Evolutionary conservation across 1,140 invertebrate species (phyloP), one percentile per base, ranked within the genome.

Genomic region (Trichomalopsis sarcophagae): DNA sequence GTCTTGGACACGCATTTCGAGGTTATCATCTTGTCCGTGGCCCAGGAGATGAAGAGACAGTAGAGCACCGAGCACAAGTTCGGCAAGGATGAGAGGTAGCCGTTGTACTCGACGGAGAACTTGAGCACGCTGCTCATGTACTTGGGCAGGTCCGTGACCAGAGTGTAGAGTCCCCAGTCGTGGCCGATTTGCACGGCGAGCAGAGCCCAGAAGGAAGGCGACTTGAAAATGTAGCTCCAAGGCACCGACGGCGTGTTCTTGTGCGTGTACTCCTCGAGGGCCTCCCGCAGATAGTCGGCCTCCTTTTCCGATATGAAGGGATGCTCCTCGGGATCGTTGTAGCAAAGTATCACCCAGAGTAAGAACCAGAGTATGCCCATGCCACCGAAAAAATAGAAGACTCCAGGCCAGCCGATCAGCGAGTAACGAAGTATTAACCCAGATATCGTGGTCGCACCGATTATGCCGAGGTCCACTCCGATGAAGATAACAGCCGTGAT

Each of bases 91-190:
- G 96, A 96, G 33, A 96, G 93, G 2, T 95, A 91, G 6, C 96
- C 96, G 86, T 96, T 96, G 88, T 95, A 91, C 88, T 95, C 95
- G 71, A 98, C 96, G 87, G 97, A 95, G 91, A 97, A 98, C 89
- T 97, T 95, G 7, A 99, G 93, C 2, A 98, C 96, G 90, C 97
- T 96, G 84, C 96, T 96, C 96, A 99, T 97, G 92, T 98, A 99
- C 94, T 97, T 97, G 1, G 98, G 98, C 30, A 99, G 92, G 91
- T 98, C 97, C 2, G 97, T 98, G 0, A 99, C 95, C 94, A 98
- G 96, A 3, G 97, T 98, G 90, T 98, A 99, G 90, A 98, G 97
- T 40, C 97, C 97, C 97, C 98, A 99, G 92, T 98, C 97, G 92
- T 98, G 97, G 23, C 97, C 97, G 89, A 98, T 95, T 88, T 95